Conservation (phyloP, 1,140 invertebrate genomes). For the Drosophila murphyi region DNA sequence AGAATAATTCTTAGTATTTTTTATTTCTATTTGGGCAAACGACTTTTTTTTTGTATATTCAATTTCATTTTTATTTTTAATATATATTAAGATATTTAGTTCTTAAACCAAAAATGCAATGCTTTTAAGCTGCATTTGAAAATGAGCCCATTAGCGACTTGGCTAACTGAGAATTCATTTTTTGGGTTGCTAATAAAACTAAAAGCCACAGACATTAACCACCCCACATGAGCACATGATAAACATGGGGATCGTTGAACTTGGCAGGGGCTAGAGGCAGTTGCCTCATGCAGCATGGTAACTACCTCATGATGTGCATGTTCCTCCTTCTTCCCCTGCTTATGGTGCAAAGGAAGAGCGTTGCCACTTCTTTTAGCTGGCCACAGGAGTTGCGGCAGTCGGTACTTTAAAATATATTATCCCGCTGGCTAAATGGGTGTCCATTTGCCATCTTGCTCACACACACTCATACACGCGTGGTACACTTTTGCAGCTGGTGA, state of each 20-base stretch:
- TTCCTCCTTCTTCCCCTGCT: background rate
- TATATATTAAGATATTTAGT: too few relatives aligned
- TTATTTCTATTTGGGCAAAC: too few relatives aligned
- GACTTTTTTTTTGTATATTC: too few relatives aligned
- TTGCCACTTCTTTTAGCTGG: constrained; percentile 8
- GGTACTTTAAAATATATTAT: constrained; percentile 72
- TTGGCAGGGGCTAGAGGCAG: constrained; percentile 11
- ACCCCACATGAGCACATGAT: constrained; percentile 33
- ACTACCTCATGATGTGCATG: background rate
- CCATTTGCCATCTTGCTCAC: constrained; percentile 9
- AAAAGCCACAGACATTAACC: constrained; percentile 23
- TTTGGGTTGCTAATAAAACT: constrained; percentile 21
- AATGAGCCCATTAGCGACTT: background rate
- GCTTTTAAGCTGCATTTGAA: background rate
- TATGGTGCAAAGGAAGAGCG: constrained; percentile 1
- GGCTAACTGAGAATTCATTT: background rate
- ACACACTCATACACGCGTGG: background rate
- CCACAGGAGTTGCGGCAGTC: constrained; percentile 21
- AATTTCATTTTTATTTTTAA: too few relatives aligned
- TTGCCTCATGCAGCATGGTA: background rate
- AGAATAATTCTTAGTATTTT: too few relatives aligned
- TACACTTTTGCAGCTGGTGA: background rate
- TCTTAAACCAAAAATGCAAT: background rate
- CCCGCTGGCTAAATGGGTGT: constrained; percentile 33
- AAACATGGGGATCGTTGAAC: constrained; percentile 33